Evolutionary conservation across 1,140 invertebrate genomes (phyloP).

Genomic region (Potamilus streckersoni): DNA sequence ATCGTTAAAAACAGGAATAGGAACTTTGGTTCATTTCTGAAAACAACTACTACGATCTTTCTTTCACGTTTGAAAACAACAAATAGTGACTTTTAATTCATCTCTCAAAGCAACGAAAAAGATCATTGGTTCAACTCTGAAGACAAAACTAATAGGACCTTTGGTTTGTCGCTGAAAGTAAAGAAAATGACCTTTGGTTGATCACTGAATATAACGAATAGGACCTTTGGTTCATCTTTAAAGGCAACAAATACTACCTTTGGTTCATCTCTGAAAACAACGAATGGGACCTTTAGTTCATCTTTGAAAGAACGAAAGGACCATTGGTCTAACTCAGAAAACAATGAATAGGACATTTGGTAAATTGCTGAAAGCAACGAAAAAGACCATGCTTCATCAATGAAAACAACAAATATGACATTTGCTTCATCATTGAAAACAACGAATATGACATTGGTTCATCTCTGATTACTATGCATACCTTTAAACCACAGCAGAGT

Average conservation of each 20-base stretch:
- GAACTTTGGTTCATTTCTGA: too few species aligned
- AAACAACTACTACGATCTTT: too few species aligned
- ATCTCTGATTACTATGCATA: conserved; percentile 10
- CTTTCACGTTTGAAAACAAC: too few species aligned
- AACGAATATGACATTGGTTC: not conserved
- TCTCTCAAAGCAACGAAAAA: too few species aligned
- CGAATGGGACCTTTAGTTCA: too few species aligned
- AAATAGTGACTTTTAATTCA: too few species aligned
- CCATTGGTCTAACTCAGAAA: not conserved
- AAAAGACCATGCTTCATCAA: not conserved
- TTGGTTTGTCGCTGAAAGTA: too few species aligned
- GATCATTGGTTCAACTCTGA: too few species aligned
- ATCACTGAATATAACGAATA: not conserved
- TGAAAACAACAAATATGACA: not conserved
- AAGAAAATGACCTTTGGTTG: not conserved
- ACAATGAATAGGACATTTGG: not conserved
- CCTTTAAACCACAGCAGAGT: conserved; percentile 44
- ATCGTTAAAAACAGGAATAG: too few species aligned
- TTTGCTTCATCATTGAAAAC: not conserved
- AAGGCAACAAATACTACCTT: too few species aligned
- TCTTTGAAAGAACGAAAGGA: not conserved
- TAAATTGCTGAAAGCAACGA: not conserved
- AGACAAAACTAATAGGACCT: too few species aligned
- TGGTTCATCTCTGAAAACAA: not conserved
- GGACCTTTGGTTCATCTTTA: not conserved